Conservation (phyloP, 2,797 vertebrate species). For the Huso huso region DNA sequence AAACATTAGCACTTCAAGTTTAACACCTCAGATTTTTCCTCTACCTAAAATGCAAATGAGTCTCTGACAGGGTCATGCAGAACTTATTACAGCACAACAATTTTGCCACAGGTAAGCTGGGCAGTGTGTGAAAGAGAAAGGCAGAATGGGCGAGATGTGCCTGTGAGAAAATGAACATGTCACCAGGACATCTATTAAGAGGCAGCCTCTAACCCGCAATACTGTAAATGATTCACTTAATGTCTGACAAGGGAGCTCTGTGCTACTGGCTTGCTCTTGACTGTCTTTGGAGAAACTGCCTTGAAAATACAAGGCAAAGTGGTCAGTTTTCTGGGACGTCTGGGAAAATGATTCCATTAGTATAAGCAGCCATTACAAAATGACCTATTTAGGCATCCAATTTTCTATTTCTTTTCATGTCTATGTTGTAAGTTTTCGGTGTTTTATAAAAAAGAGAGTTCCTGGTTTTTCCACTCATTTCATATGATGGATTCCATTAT, state of each 20-base stretch:
- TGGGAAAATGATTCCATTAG: slow-evolving; percentile 26
- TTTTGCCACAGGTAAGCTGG: fast-evolving
- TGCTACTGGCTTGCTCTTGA: slow-evolving; percentile 14
- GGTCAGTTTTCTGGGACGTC: slow-evolving; percentile 32
- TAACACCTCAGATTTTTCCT: slow-evolving; percentile 15
- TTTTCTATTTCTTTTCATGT: slow-evolving; percentile 13
- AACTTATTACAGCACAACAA: slow-evolving; percentile 19
- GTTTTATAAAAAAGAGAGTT: slow-evolving; percentile 8
- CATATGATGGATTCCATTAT: slow-evolving; percentile 9
- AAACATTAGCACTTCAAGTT: slow-evolving; percentile 26
- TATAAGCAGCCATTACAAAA: slow-evolving; percentile 31
- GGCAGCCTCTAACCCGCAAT: slow-evolving; percentile 30
- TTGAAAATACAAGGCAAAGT: slow-evolving; percentile 20
- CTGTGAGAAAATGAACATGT: slow-evolving; percentile 26
- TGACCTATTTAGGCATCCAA: slow-evolving; percentile 23
- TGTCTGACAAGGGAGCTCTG: slow-evolving; percentile 31
- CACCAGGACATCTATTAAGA: slow-evolving; percentile 24
- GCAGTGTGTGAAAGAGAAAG: slow-evolving; percentile 14
- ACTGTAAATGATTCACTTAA: slow-evolving; percentile 33
- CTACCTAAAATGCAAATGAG: slow-evolving; percentile 31
- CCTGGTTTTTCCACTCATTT: slow-evolving; percentile 5
- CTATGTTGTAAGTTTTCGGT: background rate
- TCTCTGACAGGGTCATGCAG: slow-evolving; percentile 19
- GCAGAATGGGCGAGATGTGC: background rate
- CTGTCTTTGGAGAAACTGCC: slow-evolving; percentile 27